These are phyloP conservation scores for Xanthia togata DNA, from an alignment of 2,888 invertebrate genomes.

Conservation along the genomic window DNA sequence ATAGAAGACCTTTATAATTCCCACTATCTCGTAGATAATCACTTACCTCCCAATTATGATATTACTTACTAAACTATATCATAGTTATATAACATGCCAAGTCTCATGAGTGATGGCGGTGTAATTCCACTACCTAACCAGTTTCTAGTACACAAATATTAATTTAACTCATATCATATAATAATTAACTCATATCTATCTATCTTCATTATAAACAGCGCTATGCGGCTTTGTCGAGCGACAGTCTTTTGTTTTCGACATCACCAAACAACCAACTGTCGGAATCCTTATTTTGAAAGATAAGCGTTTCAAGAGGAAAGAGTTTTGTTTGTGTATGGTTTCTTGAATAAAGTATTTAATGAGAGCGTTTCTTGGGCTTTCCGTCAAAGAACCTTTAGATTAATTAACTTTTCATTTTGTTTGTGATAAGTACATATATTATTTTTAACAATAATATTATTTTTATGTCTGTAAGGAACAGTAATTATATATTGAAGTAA, in stretches of 20 bases:
- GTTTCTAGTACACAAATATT: constrained; percentile 12
- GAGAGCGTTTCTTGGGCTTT: neutral
- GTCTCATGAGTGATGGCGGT: constrained; percentile 23
- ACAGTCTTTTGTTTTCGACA: constrained; percentile 29
- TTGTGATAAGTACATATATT: neutral
- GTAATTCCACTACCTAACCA: constrained; percentile 14
- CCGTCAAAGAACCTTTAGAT: neutral
- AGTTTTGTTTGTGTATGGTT: neutral
- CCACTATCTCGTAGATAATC: constrained; percentile 2
- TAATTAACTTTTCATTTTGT: neutral
- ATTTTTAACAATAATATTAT: neutral
- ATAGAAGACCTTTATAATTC: neutral
- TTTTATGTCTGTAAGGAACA: neutral
- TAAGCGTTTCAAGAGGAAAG: neutral
- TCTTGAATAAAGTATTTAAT: neutral
- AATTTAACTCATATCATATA: too few species aligned
- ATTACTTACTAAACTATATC: constrained; percentile 19
- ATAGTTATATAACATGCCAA: constrained; percentile 33
- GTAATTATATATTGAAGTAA: neutral
- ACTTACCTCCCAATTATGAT: constrained; percentile 19
- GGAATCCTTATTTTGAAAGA: neutral
- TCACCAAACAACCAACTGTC: constrained; percentile 1
- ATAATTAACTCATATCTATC: constrained; percentile 17
- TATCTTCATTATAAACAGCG: constrained; percentile 40
- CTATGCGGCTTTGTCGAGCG: constrained; percentile 11